A percentile compares a stretch with the other conserved stretches of the same genome.
Evolutionary conservation across 2,888 invertebrate species (phyloP).

Genomic region (Myathropa florea): DNA sequence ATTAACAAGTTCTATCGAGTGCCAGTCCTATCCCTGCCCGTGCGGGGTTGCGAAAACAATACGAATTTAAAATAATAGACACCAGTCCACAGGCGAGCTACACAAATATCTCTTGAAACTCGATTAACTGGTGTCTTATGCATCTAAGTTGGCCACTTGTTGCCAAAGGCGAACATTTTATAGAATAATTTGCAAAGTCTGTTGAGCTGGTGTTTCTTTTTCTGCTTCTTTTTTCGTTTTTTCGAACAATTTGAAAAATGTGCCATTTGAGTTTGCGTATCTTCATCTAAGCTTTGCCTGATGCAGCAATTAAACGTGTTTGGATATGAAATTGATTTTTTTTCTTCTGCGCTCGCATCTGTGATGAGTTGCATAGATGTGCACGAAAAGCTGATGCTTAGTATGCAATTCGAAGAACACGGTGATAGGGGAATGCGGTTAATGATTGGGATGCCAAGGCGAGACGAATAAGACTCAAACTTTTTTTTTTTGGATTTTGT

Average conservation of each 20-base stretch:
- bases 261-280: slow-evolving; percentile 8
- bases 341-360: not conserved
- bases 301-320: slow-evolving; percentile 57
- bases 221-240: not conserved
- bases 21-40: too few species aligned
- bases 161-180: slow-evolving; percentile 63
- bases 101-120: slow-evolving; percentile 37
- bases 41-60: slow-evolving; percentile 6
- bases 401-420: slow-evolving; percentile 40
- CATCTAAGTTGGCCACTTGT: slow-evolving; percentile 66
- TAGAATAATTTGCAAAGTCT: slow-evolving; percentile 56
- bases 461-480: slow-evolving; percentile 5
- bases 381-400: not conserved
- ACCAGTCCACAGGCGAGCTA: slow-evolving; percentile 22
- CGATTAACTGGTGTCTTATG: slow-evolving; percentile 68
- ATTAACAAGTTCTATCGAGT: slow-evolving; percentile 31
- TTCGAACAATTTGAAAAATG: slow-evolving; percentile 16
- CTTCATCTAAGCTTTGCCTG: slow-evolving; percentile 33
- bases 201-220: slow-evolving; percentile 7
- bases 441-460: slow-evolving; percentile 45
- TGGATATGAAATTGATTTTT: slow-evolving; percentile 26
- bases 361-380: not conserved
- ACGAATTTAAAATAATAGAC: slow-evolving; percentile 36
- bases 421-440: slow-evolving; percentile 49
- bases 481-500: not conserved